A percentile compares a stretch with the other conserved stretches of the same genome.
phyloP scores from a whole-genome alignment of 2,888 invertebrate species.

The Epiblema foenella region DNA sequence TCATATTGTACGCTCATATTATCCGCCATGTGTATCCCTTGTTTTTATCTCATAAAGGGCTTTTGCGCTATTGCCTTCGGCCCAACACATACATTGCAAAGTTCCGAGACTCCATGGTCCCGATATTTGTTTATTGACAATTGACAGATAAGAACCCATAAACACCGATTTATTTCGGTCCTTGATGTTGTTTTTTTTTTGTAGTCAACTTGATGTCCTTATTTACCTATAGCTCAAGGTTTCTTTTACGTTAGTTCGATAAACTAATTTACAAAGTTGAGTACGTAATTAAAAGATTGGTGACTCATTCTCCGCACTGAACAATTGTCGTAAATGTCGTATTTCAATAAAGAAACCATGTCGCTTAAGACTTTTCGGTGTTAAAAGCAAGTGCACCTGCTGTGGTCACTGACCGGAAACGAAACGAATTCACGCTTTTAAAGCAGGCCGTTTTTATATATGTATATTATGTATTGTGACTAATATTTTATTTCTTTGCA shows the following conservation, averaged over 20 bases:
- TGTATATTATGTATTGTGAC: too few relatives aligned
- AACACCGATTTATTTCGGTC: too few relatives aligned
- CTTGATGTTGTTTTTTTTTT: neutral
- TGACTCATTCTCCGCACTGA: neutral
- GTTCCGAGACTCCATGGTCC: too few relatives aligned
- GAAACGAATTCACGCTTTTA: slow-evolving; percentile 30
- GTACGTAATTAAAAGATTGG: neutral
- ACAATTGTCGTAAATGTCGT: too few relatives aligned
- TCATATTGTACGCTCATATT: too few relatives aligned
- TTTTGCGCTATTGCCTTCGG: too few relatives aligned
- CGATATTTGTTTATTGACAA: too few relatives aligned
- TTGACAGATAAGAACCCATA: too few relatives aligned
- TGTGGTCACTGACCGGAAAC: slow-evolving; percentile 17
- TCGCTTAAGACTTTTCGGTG: neutral
- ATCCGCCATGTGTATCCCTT: too few relatives aligned
- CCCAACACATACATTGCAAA: too few relatives aligned
- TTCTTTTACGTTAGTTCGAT: neutral
- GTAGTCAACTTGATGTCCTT: neutral
- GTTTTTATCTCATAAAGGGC: too few relatives aligned
- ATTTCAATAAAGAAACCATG: neutral
- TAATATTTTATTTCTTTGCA: neutral
- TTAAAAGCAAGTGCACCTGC: neutral
- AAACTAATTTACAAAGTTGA: neutral
- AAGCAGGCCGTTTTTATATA: neutral
- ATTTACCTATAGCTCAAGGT: neutral